Conservation (phyloP, 2,888 invertebrate species). For the Yponomeuta malinellus region DNA sequence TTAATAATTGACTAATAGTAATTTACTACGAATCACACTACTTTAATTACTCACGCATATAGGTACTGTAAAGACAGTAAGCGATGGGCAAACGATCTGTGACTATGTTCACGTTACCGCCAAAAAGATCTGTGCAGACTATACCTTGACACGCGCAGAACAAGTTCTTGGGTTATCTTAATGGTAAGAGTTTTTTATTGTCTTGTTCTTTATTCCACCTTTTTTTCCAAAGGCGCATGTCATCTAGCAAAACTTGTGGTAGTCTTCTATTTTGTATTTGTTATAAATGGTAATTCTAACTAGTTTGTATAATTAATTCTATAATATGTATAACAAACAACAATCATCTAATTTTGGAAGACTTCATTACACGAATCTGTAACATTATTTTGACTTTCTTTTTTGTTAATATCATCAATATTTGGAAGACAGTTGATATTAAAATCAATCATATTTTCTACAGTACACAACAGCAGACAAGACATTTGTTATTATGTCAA, state of each 20-base stretch:
- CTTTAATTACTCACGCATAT: too few species aligned
- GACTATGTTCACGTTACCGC: too few species aligned
- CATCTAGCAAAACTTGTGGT: neutral
- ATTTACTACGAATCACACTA: too few species aligned
- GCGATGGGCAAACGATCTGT: too few species aligned
- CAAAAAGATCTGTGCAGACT: too few species aligned
- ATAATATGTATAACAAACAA: constrained; percentile 31
- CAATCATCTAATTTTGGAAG: constrained; percentile 21
- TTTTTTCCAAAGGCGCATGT: too few species aligned
- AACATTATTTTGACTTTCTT: neutral
- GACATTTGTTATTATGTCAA: neutral
- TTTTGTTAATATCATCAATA: neutral
- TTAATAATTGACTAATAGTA: too few species aligned
- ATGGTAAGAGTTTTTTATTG: neutral
- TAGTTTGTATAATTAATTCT: constrained; percentile 12
- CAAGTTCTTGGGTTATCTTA: neutral
- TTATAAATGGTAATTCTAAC: neutral
- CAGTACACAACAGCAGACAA: neutral
- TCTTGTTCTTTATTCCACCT: too few species aligned
- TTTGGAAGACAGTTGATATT: constrained; percentile 9
- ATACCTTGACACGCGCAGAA: too few species aligned
- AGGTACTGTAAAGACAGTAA: too few species aligned
- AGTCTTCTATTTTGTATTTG: neutral
- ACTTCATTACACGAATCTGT: constrained; percentile 3
- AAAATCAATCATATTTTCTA: neutral